Evolutionary conservation across 2,888 invertebrate species (phyloP).

Genomic region (Parelbella ahira): DNA sequence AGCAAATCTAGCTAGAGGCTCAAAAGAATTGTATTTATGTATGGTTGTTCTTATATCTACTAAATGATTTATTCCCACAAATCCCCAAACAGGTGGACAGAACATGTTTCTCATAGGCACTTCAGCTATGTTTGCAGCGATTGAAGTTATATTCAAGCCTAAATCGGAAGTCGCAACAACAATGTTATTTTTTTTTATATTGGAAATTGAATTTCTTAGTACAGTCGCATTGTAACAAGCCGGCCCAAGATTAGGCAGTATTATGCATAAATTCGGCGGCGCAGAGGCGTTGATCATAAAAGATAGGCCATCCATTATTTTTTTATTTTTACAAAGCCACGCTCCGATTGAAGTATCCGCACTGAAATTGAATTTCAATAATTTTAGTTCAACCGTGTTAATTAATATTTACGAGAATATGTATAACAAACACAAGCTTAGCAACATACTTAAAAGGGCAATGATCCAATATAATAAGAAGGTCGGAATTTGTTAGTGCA

Average conservation of each 20-base stretch:
- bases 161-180: conserved; percentile 80
- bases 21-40: conserved; percentile 72
- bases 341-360: conserved; percentile 46
- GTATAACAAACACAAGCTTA: no score
- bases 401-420: no score
- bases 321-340: conserved; percentile 56
- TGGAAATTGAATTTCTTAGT: conserved; percentile 55
- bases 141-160: conserved; percentile 67
- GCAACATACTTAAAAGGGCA: conserved; percentile 50
- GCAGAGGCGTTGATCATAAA: conserved; percentile 72
- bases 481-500: conserved; percentile 68
- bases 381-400: no score
- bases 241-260: conserved; percentile 78
- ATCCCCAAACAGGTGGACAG: conserved; percentile 84
- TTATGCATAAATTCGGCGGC: conserved; percentile 62
- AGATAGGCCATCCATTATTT: conserved; percentile 62
- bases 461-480: conserved; percentile 76
- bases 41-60: conserved; percentile 78
- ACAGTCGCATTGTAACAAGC: conserved; percentile 80
- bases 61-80: conserved; percentile 76
- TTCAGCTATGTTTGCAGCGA: conserved; percentile 63
- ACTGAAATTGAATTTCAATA: neutral
- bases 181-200: conserved; percentile 67
- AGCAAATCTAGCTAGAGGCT: conserved; percentile 71
- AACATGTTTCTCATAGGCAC: conserved; percentile 71